phyloP scores from a whole-genome alignment of 2,888 invertebrate species.

The Callyntrura guangdongensis region DNA sequence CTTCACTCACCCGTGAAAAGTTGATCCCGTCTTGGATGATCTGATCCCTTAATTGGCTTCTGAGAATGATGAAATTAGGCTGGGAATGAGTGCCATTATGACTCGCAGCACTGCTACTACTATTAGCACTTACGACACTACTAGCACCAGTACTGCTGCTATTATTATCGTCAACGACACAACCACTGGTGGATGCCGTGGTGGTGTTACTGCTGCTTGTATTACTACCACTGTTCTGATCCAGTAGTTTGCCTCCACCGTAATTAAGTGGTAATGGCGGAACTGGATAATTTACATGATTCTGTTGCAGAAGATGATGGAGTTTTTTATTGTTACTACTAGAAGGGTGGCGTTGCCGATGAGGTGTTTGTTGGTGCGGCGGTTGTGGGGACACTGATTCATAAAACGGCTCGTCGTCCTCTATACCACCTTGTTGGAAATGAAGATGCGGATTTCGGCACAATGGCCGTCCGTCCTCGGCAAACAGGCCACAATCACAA shows the following conservation, averaged over 20 bases:
- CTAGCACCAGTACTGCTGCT: conserved; percentile 65
- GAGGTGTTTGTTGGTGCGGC: conserved; percentile 67
- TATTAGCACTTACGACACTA: conserved; percentile 72
- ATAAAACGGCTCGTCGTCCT: conserved; percentile 81
- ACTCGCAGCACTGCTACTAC: conserved; percentile 72
- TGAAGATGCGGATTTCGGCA: conserved; percentile 57
- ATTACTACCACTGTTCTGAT: conserved; percentile 45
- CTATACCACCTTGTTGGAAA: conserved; percentile 49
- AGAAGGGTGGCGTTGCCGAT: conserved; percentile 58
- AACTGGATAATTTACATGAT: conserved; percentile 72
- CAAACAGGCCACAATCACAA: conserved; percentile 74
- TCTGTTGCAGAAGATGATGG: conserved; percentile 35
- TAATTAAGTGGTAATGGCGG: conserved; percentile 73
- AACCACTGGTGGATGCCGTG: conserved; percentile 47
- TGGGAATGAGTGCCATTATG: conserved; percentile 72
- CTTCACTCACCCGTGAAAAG: conserved; percentile 82
- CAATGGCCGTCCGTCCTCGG: conserved; percentile 38
- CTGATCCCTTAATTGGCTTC: conserved; percentile 83
- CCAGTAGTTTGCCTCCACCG: conserved; percentile 39
- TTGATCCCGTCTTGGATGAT: conserved; percentile 83
- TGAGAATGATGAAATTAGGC: conserved; percentile 80
- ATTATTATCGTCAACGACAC: conserved; percentile 56
- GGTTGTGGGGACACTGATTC: conserved; percentile 81
- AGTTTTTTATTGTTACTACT: conserved; percentile 59
- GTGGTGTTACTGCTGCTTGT: conserved; percentile 28